Evolutionary conservation across 2,888 invertebrate genomes (phyloP), one percentile per base, ranked within the genome.

Genomic region (Habrosyne pyritoides): DNA sequence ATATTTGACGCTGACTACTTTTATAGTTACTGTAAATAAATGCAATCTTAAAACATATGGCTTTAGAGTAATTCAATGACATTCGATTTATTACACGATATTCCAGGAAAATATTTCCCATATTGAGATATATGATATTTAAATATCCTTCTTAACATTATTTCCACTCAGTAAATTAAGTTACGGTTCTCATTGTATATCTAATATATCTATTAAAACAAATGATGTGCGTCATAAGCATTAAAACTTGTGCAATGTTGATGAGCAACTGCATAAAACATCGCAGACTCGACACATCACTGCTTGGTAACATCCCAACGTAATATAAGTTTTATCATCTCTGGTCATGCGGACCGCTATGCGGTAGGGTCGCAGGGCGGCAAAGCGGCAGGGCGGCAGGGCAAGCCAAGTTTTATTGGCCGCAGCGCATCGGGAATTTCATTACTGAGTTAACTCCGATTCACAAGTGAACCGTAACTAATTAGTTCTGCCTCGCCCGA

Each of bases 391-490:
- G 42, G 42, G 42, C 42, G 42, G 42, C 42, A 42, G 42, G 42
- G 42, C 42, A 42, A 42, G 14, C 42, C 42, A 42, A 42, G 42
- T 59, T 65, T 62, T 57, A 64, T 62, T 63, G 56, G 59, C 42
- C 49, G 47, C 53, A 55, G 56, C 60, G 67, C 67, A 69, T 64
- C 55, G 70, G 74, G 82, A 81, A 84, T 83, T 84, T 83, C 80
- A 84, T 83, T 84, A 84, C 63, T 6, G 64, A 73, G 66, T 73
- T 60, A 78, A 80, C 77, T 79, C 70, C 68, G 66, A 76, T 77
- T 71, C 72, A 71, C 72, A 6, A 42, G 42, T 42, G 78, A 77
- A 77, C 78, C 77, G 75, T 73, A 53, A 73, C 75, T 84, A 83
- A 84, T 85, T 83, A 76, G 73, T 77, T 77, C 75, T 59, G 67